Percentiles rank a stretch among this genome's conserved stretches.
Evolutionary conservation across 1,140 invertebrate species (phyloP).

Genomic region (Drosophila subpulchrella): DNA sequence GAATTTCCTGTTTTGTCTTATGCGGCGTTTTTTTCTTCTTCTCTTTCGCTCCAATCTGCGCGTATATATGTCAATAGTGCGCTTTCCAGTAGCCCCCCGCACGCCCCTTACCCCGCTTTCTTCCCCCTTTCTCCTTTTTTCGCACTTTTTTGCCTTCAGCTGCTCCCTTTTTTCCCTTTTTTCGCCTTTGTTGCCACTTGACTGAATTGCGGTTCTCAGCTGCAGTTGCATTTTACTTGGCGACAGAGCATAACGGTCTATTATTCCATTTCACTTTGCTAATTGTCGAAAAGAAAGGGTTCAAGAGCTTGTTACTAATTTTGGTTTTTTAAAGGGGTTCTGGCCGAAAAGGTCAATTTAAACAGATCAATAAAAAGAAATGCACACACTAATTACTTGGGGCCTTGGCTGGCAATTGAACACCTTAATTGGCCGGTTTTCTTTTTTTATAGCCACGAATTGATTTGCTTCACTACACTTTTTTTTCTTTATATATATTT

Average conservation of each 20-base stretch:
- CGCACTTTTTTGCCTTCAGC: constrained; percentile 48
- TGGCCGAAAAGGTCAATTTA: constrained; percentile 40
- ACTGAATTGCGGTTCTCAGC: constrained; percentile 69
- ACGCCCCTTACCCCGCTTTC: constrained; percentile 1
- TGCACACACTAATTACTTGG: constrained; percentile 30
- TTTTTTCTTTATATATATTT: constrained; percentile 11
- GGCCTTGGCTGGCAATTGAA: not conserved
- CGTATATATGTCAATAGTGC: constrained; percentile 84
- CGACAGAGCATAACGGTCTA: constrained; percentile 45
- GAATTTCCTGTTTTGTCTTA: constrained; percentile 80
- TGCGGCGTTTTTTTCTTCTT: constrained; percentile 75
- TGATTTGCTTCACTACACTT: constrained; percentile 10
- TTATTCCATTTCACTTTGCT: constrained; percentile 41
- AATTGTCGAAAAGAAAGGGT: constrained; percentile 20
- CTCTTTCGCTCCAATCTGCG: constrained; percentile 45
- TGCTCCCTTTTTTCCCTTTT: constrained; percentile 60
- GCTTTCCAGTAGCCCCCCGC: constrained; percentile 73
- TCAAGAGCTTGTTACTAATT: constrained; percentile 17
- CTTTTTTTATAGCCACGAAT: constrained; percentile 20
- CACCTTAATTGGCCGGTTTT: constrained; percentile 23
- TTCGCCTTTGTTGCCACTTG: constrained; percentile 63
- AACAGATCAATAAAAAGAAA: constrained; percentile 26
- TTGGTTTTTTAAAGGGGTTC: constrained; percentile 8
- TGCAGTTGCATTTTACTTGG: constrained; percentile 55
- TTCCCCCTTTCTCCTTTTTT: constrained; percentile 31